Evolutionary conservation across 2,797 vertebrate species (phyloP).

Genomic region (Enoplosus armatus): DNA sequence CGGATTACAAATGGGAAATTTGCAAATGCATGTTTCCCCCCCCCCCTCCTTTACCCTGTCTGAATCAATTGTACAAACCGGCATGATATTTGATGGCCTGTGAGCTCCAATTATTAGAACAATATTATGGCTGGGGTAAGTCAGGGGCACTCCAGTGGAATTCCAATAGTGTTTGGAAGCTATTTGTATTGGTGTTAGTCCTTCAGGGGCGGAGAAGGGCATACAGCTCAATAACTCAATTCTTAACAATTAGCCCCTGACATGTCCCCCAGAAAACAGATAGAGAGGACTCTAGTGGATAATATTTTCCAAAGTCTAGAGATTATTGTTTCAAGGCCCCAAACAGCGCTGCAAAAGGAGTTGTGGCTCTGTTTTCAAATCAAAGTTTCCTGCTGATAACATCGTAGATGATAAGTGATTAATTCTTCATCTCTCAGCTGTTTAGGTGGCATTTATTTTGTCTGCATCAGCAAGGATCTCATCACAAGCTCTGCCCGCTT

Average conservation of each 20-base stretch:
- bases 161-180: slow-evolving; percentile 82
- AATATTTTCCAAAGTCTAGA: slow-evolving; percentile 72
- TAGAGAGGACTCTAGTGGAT: slow-evolving; percentile 73
- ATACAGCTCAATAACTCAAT: slow-evolving; percentile 87
- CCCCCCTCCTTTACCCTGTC: slow-evolving; percentile 69
- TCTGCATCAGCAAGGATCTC: slow-evolving; percentile 65
- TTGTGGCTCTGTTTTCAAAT: slow-evolving; percentile 56
- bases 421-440: slow-evolving; percentile 62
- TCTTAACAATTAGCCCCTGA: slow-evolving; percentile 88
- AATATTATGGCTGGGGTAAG: slow-evolving; percentile 85
- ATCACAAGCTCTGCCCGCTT: slow-evolving; percentile 40
- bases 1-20: slow-evolving; percentile 74
- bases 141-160: slow-evolving; percentile 76
- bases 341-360: slow-evolving; percentile 37
- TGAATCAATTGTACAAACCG: slow-evolving; percentile 86
- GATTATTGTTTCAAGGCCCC: slow-evolving; percentile 70
- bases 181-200: slow-evolving; percentile 85
- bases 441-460: slow-evolving; percentile 70
- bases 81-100: slow-evolving; percentile 86
- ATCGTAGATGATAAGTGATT: slow-evolving; percentile 58
- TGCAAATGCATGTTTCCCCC: slow-evolving; percentile 64
- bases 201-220: slow-evolving; percentile 86
- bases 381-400: slow-evolving; percentile 52
- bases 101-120: slow-evolving; percentile 87
- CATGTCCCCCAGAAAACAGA: slow-evolving; percentile 80